These are phyloP conservation scores for Cyprinella venusta DNA, from an alignment of 2,797 vertebrate genomes.

Conservation along the genomic window DNA sequence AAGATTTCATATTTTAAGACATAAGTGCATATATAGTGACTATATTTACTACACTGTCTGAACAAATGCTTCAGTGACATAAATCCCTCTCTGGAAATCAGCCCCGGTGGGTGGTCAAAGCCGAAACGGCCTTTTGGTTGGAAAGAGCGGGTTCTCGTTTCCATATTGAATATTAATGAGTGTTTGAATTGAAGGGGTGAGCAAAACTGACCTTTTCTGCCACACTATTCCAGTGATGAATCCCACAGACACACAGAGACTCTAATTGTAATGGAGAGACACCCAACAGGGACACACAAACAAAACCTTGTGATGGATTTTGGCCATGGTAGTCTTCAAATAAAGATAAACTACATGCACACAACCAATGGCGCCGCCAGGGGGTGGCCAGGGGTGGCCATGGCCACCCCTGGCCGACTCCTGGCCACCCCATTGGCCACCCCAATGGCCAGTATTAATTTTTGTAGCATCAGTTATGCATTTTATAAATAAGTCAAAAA, in stretches of 20 bases:
- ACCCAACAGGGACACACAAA: constrained; percentile 5
- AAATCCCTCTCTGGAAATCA: constrained; percentile 10
- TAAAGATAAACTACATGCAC: not conserved
- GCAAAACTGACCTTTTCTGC: constrained; percentile 71
- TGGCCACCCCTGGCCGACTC: too few species aligned
- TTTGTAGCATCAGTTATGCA: too few species aligned
- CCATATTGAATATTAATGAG: constrained; percentile 70
- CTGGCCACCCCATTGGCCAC: too few species aligned
- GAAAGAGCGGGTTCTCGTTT: constrained; percentile 63
- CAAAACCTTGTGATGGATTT: not conserved
- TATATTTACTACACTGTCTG: not conserved
- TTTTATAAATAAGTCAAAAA: too few species aligned
- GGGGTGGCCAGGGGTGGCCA: too few species aligned
- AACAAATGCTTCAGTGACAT: not conserved
- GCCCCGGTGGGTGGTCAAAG: constrained; percentile 20
- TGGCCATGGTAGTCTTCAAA: not conserved
- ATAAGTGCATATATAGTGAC: not conserved
- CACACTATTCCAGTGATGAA: constrained; percentile 56
- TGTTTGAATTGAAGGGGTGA: constrained; percentile 71
- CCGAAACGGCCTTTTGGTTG: constrained; percentile 19
- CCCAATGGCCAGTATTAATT: too few species aligned
- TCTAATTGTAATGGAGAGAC: constrained; percentile 34
- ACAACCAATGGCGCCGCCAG: too few species aligned
- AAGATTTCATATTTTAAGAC: not conserved
- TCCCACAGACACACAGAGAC: not conserved